Conservation (phyloP, 2,113 vertebrate species). For the Eurypyga helias region DNA sequence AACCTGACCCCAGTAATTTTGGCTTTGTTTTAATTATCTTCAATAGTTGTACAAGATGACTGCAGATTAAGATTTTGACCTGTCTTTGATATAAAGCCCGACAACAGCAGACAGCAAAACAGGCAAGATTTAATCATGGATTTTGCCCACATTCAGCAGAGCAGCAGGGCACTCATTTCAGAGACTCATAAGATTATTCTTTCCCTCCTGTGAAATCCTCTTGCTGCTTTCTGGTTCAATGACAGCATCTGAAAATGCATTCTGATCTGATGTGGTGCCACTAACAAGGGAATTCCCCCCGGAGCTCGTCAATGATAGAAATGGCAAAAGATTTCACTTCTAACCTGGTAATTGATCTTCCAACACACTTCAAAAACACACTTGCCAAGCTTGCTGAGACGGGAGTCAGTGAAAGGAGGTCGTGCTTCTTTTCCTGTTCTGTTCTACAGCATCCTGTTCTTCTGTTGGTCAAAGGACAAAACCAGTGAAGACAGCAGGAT, state of each 20-base stretch:
- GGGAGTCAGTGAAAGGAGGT: neutral
- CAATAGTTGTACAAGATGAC: neutral
- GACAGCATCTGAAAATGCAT: neutral
- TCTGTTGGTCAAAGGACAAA: neutral
- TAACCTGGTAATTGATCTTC: neutral
- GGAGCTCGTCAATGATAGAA: neutral
- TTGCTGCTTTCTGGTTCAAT: slow-evolving; percentile 15
- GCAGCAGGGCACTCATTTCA: neutral
- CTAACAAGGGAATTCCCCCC: neutral
- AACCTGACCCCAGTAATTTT: neutral
- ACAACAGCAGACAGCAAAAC: neutral
- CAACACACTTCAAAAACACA: neutral
- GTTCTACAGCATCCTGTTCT: neutral
- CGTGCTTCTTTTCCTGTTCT: neutral
- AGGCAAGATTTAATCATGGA: neutral
- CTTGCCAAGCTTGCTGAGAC: neutral
- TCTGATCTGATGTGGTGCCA: neutral
- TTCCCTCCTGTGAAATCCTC: neutral
- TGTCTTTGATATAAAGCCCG: neutral
- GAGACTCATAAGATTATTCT: neutral
- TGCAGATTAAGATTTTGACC: neutral
- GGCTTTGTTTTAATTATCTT: neutral
- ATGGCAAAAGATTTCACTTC: neutral
- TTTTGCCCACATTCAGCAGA: neutral
- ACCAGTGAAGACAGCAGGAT: neutral